These are phyloP conservation scores for Apis florea DNA, from an alignment of 1,140 invertebrate species.

Conservation along the genomic window DNA sequence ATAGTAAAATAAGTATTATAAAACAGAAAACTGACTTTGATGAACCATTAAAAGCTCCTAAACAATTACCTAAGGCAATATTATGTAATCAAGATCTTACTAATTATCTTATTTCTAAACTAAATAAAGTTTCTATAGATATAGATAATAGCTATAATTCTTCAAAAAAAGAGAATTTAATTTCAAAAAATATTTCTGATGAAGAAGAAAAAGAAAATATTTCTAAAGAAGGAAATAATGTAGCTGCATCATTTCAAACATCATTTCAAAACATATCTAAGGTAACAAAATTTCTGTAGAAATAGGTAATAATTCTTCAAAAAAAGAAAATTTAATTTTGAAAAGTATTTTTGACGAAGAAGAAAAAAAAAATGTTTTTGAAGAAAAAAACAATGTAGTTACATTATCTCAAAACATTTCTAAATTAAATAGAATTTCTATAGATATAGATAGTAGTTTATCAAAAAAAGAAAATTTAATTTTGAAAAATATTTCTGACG, in stretches of 20 bases:
- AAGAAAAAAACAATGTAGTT: background rate
- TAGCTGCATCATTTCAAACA: no score
- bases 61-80: conserved; percentile 9
- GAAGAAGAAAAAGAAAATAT: background rate
- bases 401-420: background rate
- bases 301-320: background rate
- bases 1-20: no score
- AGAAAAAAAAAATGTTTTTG: background rate
- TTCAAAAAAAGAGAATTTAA: no score
- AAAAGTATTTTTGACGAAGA: background rate
- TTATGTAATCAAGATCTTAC: background rate
- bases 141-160: background rate
- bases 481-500: background rate
- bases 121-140: background rate
- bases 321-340: background rate
- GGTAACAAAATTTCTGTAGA: background rate
- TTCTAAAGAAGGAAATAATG: background rate
- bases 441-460: no score
- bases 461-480: no score
- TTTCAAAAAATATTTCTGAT: background rate
- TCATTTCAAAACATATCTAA: background rate
- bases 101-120: background rate
- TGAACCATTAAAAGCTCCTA: conserved; percentile 9
- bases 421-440: no score
- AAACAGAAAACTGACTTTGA: background rate